Evolutionary conservation across 2,888 invertebrate genomes (phyloP), one percentile per base, ranked within the genome.

Genomic region (Laspeyria flexula): DNA sequence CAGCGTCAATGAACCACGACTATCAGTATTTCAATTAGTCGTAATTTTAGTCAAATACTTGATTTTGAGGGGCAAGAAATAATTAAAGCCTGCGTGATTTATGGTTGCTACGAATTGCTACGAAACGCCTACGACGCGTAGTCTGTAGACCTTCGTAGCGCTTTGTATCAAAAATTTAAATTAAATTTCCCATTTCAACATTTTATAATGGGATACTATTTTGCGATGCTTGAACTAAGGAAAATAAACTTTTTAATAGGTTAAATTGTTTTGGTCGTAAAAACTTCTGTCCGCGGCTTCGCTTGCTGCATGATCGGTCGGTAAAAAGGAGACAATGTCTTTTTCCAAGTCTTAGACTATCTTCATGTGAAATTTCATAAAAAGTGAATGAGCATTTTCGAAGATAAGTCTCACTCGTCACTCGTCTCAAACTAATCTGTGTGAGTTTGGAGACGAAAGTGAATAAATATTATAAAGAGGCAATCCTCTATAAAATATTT

Each of bases 61-160:
- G 10, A 47, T 41, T 27, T 37, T 23, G 18, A 39, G 40, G 9
- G 1, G 9, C 34, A 30, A 13, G 34, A 31, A 23, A 35, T 41
- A 44, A 42, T 34, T 39, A 37, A 43, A 37, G 9, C 15, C 7
- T 41, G 15, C 10, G 27, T 45, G 33, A 54, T 51, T 47, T 42
- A 48, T 57, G 31, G 31, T n/a, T 11, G 39, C 60, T 61, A 56
- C 60, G 44, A 30, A 47, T 7, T n/a, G 48, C 67, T 67, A 70
- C 72, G 60, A 9, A 31, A 54, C 31, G 46, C 46, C 64, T 71
- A 66, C 70, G 61, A 38, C 11, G 34, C 61, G 60, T 66, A 57
- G 53, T 1, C 13, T 18, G 23, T 21, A 60, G 51, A 37, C 48
- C 45, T 50, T 40, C 61, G 57, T 62, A 63, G 61, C 49, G 48